Evolutionary conservation across 53 echinoderm and acorn worm species (phyloP), one percentile per base, ranked within the genome.

Genomic region (Hippasteria phrygiana): DNA sequence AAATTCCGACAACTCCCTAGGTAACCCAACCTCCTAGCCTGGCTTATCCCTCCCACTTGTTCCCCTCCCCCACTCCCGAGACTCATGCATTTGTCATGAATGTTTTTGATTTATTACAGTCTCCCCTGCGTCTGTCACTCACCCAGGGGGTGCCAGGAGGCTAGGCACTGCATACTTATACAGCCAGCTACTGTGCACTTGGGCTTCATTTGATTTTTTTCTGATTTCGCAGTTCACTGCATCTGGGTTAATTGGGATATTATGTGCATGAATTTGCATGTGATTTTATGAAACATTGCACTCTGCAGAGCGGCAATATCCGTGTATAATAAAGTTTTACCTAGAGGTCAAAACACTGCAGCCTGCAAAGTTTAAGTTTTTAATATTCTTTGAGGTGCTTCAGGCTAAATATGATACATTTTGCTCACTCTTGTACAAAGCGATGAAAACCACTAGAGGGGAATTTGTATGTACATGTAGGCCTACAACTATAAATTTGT

Each of bases 241-340:
- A 85, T 69, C 69, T 51, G 53, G 85, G 85, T 48, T 85, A 85
- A 85, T 71, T 54, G 85, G 2, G 26, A 85, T 64, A 36, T 71
- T 70, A 70, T 85, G 85, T 31, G 40, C 55, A 78, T 56, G 51
- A n/a, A 69, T 70, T 66, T 46, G 43, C 83, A 83, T 46, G 66
- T 5, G 47, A 83, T 33, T 34, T 18, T 17, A 26, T 5, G 31
- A 34, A 38, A 45, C 22, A 36, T 18, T 77, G 55, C 22, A 56
- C 62, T 55, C 37, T 1, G 38, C 38, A 53, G 16, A 10, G 11
- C 37, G 55, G 27, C 27, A 78, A 8, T 22, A 20, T 36, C 36
- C 53, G 28, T 6, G 20, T 17, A 28, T 63, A 24, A 11, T 1
- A 63, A 8, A 14, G 14, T 48, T 48, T 48, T 48, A 48, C 48